Conservation (phyloP, 1,140 invertebrate genomes). For the Periplaneta americana region DNA sequence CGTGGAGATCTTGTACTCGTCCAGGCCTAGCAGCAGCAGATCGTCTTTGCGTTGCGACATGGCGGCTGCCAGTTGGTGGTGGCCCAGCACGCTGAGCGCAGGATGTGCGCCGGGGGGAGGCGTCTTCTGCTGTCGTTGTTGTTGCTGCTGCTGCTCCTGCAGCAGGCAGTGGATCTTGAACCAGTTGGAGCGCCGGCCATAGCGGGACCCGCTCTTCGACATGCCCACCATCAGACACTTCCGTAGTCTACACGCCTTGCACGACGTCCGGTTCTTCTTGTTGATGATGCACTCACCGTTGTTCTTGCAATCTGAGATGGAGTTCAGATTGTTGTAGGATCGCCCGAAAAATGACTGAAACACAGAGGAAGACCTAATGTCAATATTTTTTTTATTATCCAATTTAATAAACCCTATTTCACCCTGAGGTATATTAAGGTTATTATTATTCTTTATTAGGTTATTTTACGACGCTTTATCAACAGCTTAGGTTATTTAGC, state of each 20-base stretch:
- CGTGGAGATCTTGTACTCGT: slow-evolving; percentile 54
- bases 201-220: slow-evolving; percentile 54
- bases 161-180: slow-evolving; percentile 57
- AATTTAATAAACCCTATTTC: neutral
- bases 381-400: no score
- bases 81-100: slow-evolving; percentile 31
- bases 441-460: no score
- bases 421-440: no score
- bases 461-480: no score
- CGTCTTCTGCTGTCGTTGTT: slow-evolving; percentile 17
- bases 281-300: slow-evolving; percentile 55
- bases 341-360: slow-evolving; percentile 61
- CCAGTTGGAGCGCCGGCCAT: slow-evolving; percentile 52
- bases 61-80: slow-evolving; percentile 36
- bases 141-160: slow-evolving; percentile 35
- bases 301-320: slow-evolving; percentile 51
- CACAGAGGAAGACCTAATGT: neutral
- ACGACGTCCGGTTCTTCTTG: slow-evolving; percentile 56
- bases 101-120: slow-evolving; percentile 33
- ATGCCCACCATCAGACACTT: slow-evolving; percentile 59
- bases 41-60: slow-evolving; percentile 41
- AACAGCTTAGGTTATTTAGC: no score
- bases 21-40: slow-evolving; percentile 52
- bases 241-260: slow-evolving; percentile 57
- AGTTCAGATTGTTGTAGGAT: slow-evolving; percentile 54